A percentile compares a stretch with the other conserved stretches of the same genome.
phyloP scores from a whole-genome alignment of 2,797 vertebrate species.

The Pangasius macronema region DNA sequence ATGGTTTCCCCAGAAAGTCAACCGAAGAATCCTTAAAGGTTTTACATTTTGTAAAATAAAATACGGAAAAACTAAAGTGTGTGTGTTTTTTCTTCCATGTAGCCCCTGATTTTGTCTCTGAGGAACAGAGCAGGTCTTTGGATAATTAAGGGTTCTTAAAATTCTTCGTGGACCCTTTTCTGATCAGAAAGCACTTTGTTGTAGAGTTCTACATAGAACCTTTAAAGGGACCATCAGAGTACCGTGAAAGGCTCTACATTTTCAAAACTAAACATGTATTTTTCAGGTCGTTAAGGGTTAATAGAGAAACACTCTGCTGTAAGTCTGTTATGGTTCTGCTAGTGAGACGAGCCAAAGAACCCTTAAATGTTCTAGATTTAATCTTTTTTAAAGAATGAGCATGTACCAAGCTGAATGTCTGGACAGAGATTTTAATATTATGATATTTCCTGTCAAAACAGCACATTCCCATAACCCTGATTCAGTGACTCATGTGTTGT shows the following conservation, averaged over 20 bases:
- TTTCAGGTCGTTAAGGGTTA: no score
- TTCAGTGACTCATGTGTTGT: no score
- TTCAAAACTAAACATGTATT: not conserved
- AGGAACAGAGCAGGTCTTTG: not conserved
- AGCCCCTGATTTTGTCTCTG: not conserved
- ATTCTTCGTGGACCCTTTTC: not conserved
- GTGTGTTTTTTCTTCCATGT: not conserved
- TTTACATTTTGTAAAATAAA: not conserved
- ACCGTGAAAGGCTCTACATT: not conserved
- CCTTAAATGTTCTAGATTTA: no score
- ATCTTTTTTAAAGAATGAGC: not conserved
- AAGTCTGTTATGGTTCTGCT: no score
- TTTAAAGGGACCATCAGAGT: not conserved
- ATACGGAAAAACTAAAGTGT: not conserved
- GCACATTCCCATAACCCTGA: no score
- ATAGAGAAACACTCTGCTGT: no score
- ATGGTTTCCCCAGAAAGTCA: not conserved
- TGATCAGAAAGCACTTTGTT: not conserved
- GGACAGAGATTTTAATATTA: not conserved
- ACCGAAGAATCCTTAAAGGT: not conserved
- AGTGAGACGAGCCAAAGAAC: no score
- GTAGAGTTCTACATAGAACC: not conserved
- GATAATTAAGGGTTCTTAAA: not conserved
- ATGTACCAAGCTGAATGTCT: not conserved
- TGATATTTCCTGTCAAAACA: not conserved